Base-by-base conservation (phyloP, 1,140 invertebrate genomes). In the Drosophila pseudoananassae region DNA sequence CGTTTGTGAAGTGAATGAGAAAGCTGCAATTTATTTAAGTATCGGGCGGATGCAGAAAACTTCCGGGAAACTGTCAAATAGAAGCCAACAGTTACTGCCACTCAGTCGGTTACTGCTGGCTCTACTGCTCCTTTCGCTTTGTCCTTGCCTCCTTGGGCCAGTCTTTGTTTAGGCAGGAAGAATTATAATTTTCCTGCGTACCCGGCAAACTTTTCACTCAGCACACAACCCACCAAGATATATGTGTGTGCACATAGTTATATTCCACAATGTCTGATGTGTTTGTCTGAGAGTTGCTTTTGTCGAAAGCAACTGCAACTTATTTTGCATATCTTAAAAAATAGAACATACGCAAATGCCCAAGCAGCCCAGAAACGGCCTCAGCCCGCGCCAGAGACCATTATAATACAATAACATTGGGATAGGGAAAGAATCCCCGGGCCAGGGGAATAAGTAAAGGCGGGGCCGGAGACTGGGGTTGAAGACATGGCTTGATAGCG, bases 311-410 rank as follows among this genome's bases (percentile, higher is more conserved):
- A 76, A 84, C 65, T 85, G 73, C 82, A 87, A 85, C 74, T 87
- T 87, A 82, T 78, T 87, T 81, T 74, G 73, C 82, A 85, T 85
- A 85, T 87, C 78, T 82, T 87, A 59, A 78, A 70, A 82, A 85
- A 87, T 78, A 59, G 69, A 77, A 74, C 81, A 81, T 77, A 77
- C 81, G 77, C 81, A 82, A 57, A 58, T 55, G 36, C 50, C 20
- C 33, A 2, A 33, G 51, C 70, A 74, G 38, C 31, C 63, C 25
- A 46, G 33, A 9, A 7, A 10, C 8, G 8, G 31, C 31, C 31
- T 33, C 70, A 38, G 38, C 52, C 63, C 50, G 55, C 58, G 17
- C 63, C 64, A 71, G 65, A 82, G 74, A 57, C 82, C 65, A 85
- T 74, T 85, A 69, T 69, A 69, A 69, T 69, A 69, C 63, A 70